phyloP scores from a whole-genome alignment of 53 echinoderm and acorn worm genomes.

The Luidia sarsii region DNA sequence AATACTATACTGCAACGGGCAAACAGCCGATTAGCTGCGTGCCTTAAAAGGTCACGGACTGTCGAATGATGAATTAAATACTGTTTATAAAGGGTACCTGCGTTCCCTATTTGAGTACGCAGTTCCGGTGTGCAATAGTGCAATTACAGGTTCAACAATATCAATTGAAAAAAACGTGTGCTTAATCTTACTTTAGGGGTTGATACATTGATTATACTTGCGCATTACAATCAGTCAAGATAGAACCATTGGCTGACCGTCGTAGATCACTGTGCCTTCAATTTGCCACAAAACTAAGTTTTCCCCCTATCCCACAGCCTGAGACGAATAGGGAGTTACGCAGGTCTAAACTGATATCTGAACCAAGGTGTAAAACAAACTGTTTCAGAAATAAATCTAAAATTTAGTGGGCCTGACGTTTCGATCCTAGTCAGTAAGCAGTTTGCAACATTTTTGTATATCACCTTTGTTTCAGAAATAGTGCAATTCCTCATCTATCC shows the following conservation, averaged over 20 bases:
- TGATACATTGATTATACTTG: background rate
- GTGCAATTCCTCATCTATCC: no score
- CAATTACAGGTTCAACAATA: background rate
- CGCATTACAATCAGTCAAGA: background rate
- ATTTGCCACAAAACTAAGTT: background rate
- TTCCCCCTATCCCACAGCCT: background rate
- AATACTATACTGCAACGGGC: background rate
- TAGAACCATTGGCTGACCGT: constrained; percentile 1
- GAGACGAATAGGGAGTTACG: background rate
- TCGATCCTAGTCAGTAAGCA: no score
- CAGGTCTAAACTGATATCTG: no score
- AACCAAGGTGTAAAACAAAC: background rate
- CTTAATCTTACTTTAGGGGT: background rate
- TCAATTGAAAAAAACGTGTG: background rate
- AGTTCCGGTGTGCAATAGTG: constrained; percentile 8
- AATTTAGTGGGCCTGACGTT: no score
- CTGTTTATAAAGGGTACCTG: constrained; percentile 21
- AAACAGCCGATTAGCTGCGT: background rate
- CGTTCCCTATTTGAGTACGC: constrained; percentile 10
- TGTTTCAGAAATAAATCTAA: background rate
- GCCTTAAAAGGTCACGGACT: no score
- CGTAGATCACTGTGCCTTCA: constrained; percentile 22
- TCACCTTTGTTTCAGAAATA: no score
- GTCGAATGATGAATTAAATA: background rate
- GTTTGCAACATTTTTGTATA: no score